Percentiles rank a stretch among this genome's conserved stretches.
These are phyloP conservation scores for Volucella bombylans DNA, from an alignment of 2,888 invertebrate genomes.

Conservation along the genomic window DNA sequence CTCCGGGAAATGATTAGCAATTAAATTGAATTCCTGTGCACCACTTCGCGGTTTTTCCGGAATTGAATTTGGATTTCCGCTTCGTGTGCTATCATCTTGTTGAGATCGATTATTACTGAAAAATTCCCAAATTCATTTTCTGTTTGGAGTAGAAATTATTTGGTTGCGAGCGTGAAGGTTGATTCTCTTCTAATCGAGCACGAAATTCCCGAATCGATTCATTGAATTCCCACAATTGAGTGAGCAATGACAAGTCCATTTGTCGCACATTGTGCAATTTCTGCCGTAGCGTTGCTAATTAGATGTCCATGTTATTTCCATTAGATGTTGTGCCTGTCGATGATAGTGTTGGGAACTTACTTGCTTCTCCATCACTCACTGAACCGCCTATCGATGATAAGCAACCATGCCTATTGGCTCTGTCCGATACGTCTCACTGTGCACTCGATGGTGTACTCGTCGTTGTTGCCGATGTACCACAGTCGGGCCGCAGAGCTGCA, in stretches of 20 bases:
- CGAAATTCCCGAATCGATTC: slow-evolving; percentile 96
- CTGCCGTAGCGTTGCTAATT: slow-evolving; percentile 91
- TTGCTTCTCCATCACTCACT: too few species aligned
- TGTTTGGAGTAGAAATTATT: slow-evolving; percentile 80
- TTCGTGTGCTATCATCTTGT: slow-evolving; percentile 27
- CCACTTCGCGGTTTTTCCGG: too few species aligned
- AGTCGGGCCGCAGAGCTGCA: slow-evolving; percentile 84
- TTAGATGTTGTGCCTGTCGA: slow-evolving; percentile 83
- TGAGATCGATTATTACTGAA: slow-evolving; percentile 19
- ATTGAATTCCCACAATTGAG: slow-evolving; percentile 95
- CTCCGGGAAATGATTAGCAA: slow-evolving; percentile 47
- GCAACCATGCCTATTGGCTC: slow-evolving; percentile 79
- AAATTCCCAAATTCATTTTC: slow-evolving; percentile 74
- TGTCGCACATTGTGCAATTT: slow-evolving; percentile 94
- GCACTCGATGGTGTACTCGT: slow-evolving; percentile 65
- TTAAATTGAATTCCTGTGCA: slow-evolving; percentile 35
- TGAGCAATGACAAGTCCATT: slow-evolving; percentile 92
- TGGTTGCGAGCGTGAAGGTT: slow-evolving; percentile 81
- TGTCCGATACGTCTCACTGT: slow-evolving; percentile 49
- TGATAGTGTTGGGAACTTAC: too few species aligned
- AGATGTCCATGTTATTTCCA: slow-evolving; percentile 86
- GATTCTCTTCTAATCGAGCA: slow-evolving; percentile 84
- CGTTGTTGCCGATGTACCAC: slow-evolving; percentile 38
- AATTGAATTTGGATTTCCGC: slow-evolving; percentile 29
- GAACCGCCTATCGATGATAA: slow-evolving; percentile 83